These are phyloP conservation scores for Zoanthus solanderi DNA, from an alignment of 92 coral and sea anemone species.

Conservation along the genomic window DNA sequence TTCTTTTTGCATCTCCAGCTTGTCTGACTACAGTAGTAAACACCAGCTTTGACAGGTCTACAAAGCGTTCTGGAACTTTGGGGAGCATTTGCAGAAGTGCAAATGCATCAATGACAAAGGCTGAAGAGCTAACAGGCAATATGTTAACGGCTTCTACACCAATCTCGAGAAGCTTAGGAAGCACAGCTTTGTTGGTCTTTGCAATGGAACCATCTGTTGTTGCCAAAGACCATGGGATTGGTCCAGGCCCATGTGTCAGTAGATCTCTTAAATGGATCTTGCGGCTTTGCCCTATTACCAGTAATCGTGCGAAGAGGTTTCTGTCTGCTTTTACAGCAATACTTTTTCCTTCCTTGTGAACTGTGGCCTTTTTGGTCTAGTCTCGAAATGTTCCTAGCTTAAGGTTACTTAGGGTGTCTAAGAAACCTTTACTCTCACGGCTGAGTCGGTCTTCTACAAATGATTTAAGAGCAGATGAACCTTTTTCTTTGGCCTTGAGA, in stretches of 20 bases:
- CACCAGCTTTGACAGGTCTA: slow-evolving; percentile 53
- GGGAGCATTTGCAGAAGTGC: slow-evolving; percentile 60
- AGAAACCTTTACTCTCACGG: slow-evolving; percentile 34
- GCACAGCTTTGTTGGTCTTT: slow-evolving; percentile 66
- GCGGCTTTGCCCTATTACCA: slow-evolving; percentile 69
- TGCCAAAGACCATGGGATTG: slow-evolving; percentile 75
- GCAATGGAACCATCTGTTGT: slow-evolving; percentile 58
- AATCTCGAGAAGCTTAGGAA: slow-evolving; percentile 63
- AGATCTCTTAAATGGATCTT: slow-evolving; percentile 59
- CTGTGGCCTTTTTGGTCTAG: background rate
- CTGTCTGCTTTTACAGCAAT: slow-evolving; percentile 61
- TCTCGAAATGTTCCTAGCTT: slow-evolving; percentile 63
- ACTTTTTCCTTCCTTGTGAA: slow-evolving; percentile 29
- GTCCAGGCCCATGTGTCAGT: slow-evolving; percentile 68
- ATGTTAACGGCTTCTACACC: slow-evolving; percentile 50
- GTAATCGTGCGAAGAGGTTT: slow-evolving; percentile 63
- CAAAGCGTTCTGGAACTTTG: slow-evolving; percentile 63
- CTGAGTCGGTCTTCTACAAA: slow-evolving; percentile 53
- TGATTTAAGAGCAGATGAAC: slow-evolving; percentile 28
- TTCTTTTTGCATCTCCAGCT: slow-evolving; percentile 54
- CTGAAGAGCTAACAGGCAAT: slow-evolving; percentile 53
- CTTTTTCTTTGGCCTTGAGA: slow-evolving; percentile 59
- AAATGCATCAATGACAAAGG: slow-evolving; percentile 75
- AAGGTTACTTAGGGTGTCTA: slow-evolving; percentile 64
- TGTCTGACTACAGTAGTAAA: slow-evolving; percentile 38